Conservation (phyloP, 2,888 invertebrate genomes). For the Phortica okadai region DNA sequence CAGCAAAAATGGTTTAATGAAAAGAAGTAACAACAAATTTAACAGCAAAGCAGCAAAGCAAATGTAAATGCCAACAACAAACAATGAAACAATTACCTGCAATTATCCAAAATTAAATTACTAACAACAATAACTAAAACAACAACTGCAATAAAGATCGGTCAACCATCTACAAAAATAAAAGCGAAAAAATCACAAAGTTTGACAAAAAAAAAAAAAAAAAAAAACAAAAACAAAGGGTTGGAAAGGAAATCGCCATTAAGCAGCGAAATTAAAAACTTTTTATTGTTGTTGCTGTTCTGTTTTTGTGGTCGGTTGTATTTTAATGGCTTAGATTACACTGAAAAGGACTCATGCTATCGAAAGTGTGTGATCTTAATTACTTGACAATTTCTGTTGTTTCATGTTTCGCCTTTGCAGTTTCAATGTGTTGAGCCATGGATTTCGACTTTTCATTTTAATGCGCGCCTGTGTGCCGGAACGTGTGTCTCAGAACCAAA, state of each 20-base stretch:
- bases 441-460: too few species aligned
- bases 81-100: slow-evolving; percentile 29
- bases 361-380: too few species aligned
- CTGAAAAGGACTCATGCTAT: background rate
- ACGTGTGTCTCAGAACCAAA: too few species aligned
- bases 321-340: background rate
- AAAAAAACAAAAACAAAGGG: slow-evolving; percentile 44
- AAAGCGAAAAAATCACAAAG: slow-evolving; percentile 26
- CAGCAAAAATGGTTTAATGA: background rate
- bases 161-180: slow-evolving; percentile 23
- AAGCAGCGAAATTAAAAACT: background rate
- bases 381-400: too few species aligned
- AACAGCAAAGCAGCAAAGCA: background rate
- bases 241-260: slow-evolving; percentile 44
- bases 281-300: background rate
- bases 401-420: too few species aligned
- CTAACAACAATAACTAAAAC: slow-evolving; percentile 53
- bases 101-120: slow-evolving; percentile 38
- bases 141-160: slow-evolving; percentile 40
- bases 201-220: slow-evolving; percentile 29
- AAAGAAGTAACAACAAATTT: background rate
- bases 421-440: too few species aligned
- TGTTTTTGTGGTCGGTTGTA: background rate
- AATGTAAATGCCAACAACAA: background rate
- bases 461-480: too few species aligned